Evolutionary conservation across 2,113 vertebrate species (phyloP).

Genomic region (Myotis yumanensis): DNA sequence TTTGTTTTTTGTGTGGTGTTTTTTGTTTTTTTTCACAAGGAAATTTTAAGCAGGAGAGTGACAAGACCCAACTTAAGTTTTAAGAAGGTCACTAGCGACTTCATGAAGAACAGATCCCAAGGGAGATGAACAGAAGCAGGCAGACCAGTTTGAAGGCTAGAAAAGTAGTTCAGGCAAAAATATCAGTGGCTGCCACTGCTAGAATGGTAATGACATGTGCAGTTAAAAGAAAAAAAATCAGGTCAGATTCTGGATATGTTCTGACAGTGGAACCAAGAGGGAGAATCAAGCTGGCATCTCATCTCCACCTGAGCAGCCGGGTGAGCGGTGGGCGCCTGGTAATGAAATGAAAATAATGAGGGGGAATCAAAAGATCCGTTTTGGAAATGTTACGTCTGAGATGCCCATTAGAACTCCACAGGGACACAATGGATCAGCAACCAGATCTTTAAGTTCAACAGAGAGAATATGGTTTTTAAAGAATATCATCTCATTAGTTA

Average conservation of each 20-base stretch:
- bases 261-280: background rate
- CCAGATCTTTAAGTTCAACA: background rate
- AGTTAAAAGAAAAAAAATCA: background rate
- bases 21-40: background rate
- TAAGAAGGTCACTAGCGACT: background rate
- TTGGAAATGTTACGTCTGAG: background rate
- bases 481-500: background rate
- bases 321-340: rapidly evolving
- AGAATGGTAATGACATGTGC: background rate
- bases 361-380: background rate
- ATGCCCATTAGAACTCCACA: background rate
- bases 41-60: background rate
- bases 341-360: background rate
- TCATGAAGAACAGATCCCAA: background rate
- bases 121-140: background rate
- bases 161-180: background rate
- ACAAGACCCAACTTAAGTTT: background rate
- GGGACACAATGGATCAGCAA: background rate
- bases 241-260: background rate
- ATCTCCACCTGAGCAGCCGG: background rate
- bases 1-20: background rate
- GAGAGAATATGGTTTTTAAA: background rate
- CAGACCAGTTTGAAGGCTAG: too few species aligned
- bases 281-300: background rate
- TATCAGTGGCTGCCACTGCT: rapidly evolving